phyloP scores from a whole-genome alignment of 2,888 invertebrate genomes.

The Brachyopa scutellaris region DNA sequence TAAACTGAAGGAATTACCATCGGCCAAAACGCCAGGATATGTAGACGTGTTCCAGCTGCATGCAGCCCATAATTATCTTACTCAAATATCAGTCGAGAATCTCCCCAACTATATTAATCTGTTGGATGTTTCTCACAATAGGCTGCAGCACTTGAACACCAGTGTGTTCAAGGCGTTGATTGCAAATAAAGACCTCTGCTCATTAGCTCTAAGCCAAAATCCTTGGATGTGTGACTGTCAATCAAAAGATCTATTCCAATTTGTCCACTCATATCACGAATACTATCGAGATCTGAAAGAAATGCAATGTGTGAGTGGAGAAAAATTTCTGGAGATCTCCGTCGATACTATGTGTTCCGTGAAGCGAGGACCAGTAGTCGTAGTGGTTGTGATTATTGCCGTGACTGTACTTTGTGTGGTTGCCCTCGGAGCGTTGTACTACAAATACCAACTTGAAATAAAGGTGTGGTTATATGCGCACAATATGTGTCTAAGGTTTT shows the following conservation, averaged over 20 bases:
- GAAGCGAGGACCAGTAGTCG: conserved; percentile 78
- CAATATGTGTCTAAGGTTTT: conserved; percentile 84
- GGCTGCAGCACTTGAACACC: conserved; percentile 82
- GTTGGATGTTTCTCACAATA: conserved; percentile 84
- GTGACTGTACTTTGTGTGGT: conserved; percentile 82
- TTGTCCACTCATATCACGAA: conserved; percentile 82
- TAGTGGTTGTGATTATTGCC: conserved; percentile 80
- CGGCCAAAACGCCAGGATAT: conserved; percentile 80
- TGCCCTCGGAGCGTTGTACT: conserved; percentile 83
- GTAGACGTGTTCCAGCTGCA: conserved; percentile 82
- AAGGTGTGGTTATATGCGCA: conserved; percentile 87
- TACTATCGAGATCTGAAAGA: conserved; percentile 77
- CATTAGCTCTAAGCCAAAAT: conserved; percentile 85
- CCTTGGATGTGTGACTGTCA: conserved; percentile 88
- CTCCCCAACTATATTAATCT: conserved; percentile 82
- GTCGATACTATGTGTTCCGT: conserved; percentile 82
- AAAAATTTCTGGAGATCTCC: conserved; percentile 73
- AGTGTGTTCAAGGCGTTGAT: conserved; percentile 81
- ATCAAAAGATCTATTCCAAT: conserved; percentile 84
- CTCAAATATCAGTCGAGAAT: conserved; percentile 78
- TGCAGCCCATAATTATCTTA: conserved; percentile 83
- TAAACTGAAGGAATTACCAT: conserved; percentile 79
- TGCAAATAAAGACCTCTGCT: conserved; percentile 81
- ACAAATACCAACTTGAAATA: conserved; percentile 84
- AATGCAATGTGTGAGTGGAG: conserved; percentile 77